phyloP scores from a whole-genome alignment of 35 echinoderm and acorn worm genomes.

The Patiria miniata region DNA sequence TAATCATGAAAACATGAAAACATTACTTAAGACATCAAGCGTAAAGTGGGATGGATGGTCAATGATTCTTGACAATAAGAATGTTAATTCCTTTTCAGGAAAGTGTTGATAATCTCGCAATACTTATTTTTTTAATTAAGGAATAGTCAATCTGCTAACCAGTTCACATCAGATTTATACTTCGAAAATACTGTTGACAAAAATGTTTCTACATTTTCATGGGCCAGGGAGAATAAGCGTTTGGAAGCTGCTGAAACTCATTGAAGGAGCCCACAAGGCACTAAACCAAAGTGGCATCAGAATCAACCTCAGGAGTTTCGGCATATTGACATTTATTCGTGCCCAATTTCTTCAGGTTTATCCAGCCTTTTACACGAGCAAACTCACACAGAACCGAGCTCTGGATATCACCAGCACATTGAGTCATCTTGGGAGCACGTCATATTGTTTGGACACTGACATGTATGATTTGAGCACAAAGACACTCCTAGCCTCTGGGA shows the following conservation, averaged over 20 bases:
- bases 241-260: background rate
- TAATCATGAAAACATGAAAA: no score
- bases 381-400: background rate
- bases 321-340: background rate
- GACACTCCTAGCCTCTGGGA: background rate
- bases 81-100: background rate
- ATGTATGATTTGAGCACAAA: background rate
- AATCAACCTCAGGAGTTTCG: no score
- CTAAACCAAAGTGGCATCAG: background rate
- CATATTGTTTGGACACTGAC: background rate
- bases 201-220: background rate
- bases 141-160: no score
- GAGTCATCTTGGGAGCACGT: conserved; percentile 18
- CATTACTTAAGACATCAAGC: no score
- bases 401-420: background rate
- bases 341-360: background rate
- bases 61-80: no score
- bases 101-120: no score
- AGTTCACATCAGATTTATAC: background rate
- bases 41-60: no score
- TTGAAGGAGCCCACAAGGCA: background rate
- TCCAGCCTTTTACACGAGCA: background rate
- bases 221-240: background rate
- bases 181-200: background rate
- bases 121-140: background rate